A percentile compares a stretch with the other conserved stretches of the same genome.
Evolutionary conservation across 2,888 invertebrate species (phyloP).

Genomic region (Resseliella maxima): DNA sequence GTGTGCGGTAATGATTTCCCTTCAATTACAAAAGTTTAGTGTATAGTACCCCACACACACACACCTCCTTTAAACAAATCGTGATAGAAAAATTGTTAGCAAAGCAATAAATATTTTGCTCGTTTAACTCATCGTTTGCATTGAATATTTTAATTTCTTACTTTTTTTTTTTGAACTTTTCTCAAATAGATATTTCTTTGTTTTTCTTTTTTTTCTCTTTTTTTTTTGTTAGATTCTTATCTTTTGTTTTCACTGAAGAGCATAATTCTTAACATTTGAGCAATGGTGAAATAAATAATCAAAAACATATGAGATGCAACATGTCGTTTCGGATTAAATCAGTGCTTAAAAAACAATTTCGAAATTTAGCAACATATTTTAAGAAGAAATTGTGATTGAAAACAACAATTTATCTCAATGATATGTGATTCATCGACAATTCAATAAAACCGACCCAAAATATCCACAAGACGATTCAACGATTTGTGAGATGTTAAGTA

Average conservation of each 20-base stretch:
- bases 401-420: background rate
- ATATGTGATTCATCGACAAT: background rate
- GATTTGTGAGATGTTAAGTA: conserved; percentile 25
- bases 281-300: background rate
- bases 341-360: background rate
- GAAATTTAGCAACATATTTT: background rate
- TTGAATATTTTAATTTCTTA: no score
- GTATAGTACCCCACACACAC: background rate
- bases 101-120: no score
- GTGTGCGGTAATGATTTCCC: conserved; percentile 17
- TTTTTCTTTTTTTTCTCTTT: no score
- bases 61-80: no score
- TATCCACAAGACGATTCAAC: no score
- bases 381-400: background rate
- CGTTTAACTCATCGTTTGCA: no score
- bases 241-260: no score
- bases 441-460: background rate
- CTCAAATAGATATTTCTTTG: no score
- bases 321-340: background rate
- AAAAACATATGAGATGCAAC: background rate
- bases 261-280: no score
- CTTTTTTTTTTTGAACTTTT: no score
- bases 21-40: conserved; percentile 15
- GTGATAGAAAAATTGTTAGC: background rate
- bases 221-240: no score